phyloP scores from a whole-genome alignment of 2,113 vertebrate species.

The Prunella fulvescens region DNA sequence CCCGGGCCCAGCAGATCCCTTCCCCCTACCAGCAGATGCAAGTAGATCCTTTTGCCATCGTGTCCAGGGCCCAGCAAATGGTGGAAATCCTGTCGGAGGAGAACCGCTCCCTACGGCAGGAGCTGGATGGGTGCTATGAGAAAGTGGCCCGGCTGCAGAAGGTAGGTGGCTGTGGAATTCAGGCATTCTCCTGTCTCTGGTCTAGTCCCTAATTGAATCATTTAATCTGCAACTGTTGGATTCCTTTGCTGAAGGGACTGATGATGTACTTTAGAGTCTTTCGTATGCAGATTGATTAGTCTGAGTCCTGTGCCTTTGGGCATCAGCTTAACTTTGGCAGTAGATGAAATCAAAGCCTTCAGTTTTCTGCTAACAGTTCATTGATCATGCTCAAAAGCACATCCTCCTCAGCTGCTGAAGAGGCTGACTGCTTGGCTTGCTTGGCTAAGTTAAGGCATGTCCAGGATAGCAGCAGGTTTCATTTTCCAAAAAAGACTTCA shows the following conservation, averaged over 20 bases:
- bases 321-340: not conserved
- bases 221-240: not conserved
- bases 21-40: conserved; percentile 82
- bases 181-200: not conserved
- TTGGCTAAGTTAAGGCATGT: not conserved
- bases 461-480: not conserved
- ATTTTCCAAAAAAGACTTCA: not conserved
- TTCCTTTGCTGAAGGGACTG: not conserved
- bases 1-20: conserved; percentile 82
- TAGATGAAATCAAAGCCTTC: not conserved
- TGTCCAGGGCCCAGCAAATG: conserved; percentile 93
- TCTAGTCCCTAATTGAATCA: not conserved
- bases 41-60: conserved; percentile 87
- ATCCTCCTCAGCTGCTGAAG: not conserved
- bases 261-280: not conserved
- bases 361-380: not conserved
- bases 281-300: not conserved
- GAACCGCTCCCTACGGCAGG: conserved; percentile 88
- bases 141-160: conserved; percentile 94
- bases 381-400: not conserved
- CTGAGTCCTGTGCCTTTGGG: not conserved
- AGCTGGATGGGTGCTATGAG: conserved; percentile 90
- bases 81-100: conserved; percentile 92
- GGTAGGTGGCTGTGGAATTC: conserved; percentile 66
- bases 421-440: not conserved